These are phyloP conservation scores for Argopecten irradians DNA, from an alignment of 1,140 invertebrate species.

Conservation along the genomic window DNA sequence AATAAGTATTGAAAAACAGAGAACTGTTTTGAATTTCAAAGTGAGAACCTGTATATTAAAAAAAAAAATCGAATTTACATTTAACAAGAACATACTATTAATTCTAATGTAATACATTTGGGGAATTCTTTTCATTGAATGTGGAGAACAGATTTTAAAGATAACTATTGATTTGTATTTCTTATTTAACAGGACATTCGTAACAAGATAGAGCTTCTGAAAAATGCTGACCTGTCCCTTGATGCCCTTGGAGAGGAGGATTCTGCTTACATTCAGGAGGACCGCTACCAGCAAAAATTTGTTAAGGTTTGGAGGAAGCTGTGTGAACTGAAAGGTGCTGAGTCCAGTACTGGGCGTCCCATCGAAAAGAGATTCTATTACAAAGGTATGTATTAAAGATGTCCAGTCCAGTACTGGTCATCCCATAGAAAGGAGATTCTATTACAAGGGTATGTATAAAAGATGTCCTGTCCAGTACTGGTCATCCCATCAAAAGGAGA, in stretches of 20 bases:
- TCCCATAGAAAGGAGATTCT: too few species aligned
- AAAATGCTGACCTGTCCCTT: slow-evolving; percentile 68
- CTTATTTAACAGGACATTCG: slow-evolving; percentile 65
- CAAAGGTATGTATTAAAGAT: slow-evolving; percentile 72
- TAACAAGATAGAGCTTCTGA: slow-evolving; percentile 71
- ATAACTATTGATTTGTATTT: neutral
- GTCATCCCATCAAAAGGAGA: too few species aligned
- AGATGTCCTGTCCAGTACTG: too few species aligned
- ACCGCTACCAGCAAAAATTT: slow-evolving; percentile 73
- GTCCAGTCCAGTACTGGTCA: too few species aligned
- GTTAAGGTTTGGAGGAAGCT: slow-evolving; percentile 75
- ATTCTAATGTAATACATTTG: too few species aligned
- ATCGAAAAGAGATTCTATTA: slow-evolving; percentile 72
- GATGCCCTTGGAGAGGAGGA: slow-evolving; percentile 74
- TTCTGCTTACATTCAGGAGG: slow-evolving; percentile 74
- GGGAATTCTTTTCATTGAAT: neutral
- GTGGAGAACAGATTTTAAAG: neutral
- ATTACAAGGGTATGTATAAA: neutral
- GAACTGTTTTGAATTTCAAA: too few species aligned
- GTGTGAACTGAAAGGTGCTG: slow-evolving; percentile 70
- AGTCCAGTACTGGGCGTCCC: slow-evolving; percentile 68
- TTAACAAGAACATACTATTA: too few species aligned
- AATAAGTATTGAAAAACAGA: too few species aligned
- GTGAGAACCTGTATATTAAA: too few species aligned
- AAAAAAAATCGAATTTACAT: too few species aligned